A percentile compares a stretch with the other conserved stretches of the same genome.
Evolutionary conservation across 2,113 vertebrate species (phyloP).

Genomic region (Hydrochoerus hydrochaeris): DNA sequence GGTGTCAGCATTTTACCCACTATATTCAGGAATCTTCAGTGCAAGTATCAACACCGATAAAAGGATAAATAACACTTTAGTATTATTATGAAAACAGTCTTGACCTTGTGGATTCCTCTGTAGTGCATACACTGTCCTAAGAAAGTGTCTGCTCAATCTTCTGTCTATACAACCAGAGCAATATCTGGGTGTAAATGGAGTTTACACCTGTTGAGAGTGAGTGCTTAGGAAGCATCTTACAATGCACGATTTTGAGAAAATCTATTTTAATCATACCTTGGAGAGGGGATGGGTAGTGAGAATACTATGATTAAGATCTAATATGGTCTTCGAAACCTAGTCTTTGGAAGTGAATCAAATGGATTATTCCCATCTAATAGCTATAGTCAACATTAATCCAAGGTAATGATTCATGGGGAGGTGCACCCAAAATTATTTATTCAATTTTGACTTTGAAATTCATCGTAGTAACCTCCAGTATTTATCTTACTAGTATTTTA

Average conservation of each 20-base stretch:
- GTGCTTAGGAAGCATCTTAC: conserved; percentile 3
- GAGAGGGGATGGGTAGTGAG: neutral
- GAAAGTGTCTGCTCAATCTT: neutral
- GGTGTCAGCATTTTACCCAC: neutral
- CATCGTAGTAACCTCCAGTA: neutral
- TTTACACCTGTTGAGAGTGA: neutral
- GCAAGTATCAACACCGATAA: conserved; percentile 1
- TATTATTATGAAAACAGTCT: neutral
- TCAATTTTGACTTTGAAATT: conserved; percentile 45
- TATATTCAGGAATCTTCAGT: neutral
- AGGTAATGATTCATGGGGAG: neutral
- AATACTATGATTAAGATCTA: conserved; percentile 45
- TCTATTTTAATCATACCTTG: conserved; percentile 35
- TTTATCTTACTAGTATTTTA: conserved; percentile 57
- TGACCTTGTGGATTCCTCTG: neutral
- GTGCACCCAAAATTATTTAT: neutral
- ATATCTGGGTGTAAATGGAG: neutral
- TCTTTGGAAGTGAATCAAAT: neutral
- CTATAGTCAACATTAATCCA: neutral
- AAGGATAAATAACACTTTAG: neutral
- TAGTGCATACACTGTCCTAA: neutral
- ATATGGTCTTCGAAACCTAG: conserved; percentile 4
- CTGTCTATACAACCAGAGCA: neutral
- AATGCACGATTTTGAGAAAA: conserved; percentile 37
- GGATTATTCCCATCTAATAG: neutral